phyloP scores from a whole-genome alignment of 1,140 invertebrate species.

The Microplitis mediator region DNA sequence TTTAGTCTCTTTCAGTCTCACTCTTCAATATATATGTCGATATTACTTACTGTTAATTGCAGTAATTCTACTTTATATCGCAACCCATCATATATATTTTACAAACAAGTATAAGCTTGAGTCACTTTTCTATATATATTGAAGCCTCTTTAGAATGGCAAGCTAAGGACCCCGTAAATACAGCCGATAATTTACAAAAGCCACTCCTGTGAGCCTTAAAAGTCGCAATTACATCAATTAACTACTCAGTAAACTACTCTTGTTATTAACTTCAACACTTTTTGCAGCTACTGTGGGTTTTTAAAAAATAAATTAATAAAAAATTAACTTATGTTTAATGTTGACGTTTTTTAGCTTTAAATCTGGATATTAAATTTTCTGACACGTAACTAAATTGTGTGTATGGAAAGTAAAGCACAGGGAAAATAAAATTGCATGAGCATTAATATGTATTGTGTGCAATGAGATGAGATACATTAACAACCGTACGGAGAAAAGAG shows the following conservation, averaged over 20 bases:
- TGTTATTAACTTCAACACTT: no score
- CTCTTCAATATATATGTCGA: background rate
- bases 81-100: background rate
- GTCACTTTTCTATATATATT: conserved; percentile 1
- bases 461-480: background rate
- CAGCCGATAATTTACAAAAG: conserved; percentile 12
- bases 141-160: background rate
- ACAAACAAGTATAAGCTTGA: background rate
- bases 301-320: no score
- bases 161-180: conserved; percentile 26
- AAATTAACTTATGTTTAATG: no score
- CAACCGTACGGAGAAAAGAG: background rate
- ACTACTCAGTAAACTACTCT: background rate
- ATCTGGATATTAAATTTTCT: background rate
- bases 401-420: background rate
- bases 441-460: conserved; percentile 1
- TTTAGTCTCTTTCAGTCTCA: background rate
- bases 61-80: conserved; percentile 31
- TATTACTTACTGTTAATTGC: conserved; percentile 30
- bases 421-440: background rate
- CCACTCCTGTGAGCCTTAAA: background rate
- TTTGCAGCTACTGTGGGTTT: no score
- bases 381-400: background rate
- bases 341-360: no score
- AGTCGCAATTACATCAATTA: background rate